Conservation (phyloP, 2,113 vertebrate genomes). For the Pantherophis guttatus region DNA sequence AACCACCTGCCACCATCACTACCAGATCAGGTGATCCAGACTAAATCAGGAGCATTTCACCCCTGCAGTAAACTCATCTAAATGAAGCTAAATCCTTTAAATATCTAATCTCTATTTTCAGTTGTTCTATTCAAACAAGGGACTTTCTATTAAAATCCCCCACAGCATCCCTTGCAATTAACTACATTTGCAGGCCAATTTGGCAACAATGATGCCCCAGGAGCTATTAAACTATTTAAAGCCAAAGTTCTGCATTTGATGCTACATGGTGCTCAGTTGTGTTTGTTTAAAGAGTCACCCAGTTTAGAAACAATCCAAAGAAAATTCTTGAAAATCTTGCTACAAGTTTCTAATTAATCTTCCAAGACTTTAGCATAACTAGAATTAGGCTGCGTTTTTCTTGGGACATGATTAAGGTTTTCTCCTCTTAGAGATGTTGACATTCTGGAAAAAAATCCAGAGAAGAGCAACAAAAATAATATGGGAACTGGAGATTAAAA, state of each 20-base stretch:
- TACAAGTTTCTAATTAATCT: neutral
- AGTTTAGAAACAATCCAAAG: neutral
- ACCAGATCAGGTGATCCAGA: accelerated
- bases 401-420: neutral
- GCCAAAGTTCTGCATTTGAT: neutral
- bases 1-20: too few relatives aligned
- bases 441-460: neutral
- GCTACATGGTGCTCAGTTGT: neutral
- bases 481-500: neutral
- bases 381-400: neutral
- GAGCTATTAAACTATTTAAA: neutral
- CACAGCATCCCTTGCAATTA: neutral
- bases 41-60: too few relatives aligned
- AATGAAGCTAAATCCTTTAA: neutral
- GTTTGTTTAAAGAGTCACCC: neutral
- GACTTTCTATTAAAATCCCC: neutral
- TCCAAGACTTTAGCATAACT: neutral
- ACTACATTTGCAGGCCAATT: neutral
- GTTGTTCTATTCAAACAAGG: neutral
- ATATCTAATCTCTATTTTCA: neutral
- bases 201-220: neutral
- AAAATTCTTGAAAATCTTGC: neutral
- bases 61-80: neutral
- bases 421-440: neutral
- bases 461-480: neutral